Conservation (phyloP, 2,888 invertebrate genomes). For the Drosophila recens region DNA sequence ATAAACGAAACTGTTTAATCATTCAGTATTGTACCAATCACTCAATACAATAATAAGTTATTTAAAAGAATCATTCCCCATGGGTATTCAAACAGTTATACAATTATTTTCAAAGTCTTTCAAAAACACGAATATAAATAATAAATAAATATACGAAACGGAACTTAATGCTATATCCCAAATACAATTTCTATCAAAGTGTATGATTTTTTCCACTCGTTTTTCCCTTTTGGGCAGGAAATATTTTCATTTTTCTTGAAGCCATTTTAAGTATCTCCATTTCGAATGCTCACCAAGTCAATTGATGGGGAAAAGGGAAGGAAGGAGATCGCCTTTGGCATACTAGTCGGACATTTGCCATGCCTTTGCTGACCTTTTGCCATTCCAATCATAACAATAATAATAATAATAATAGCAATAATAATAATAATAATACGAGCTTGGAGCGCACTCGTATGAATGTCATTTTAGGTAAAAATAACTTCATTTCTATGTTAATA, state of each 20-base stretch:
- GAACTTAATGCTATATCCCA: background rate
- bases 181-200: conserved; percentile 1
- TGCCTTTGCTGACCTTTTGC: conserved; percentile 17
- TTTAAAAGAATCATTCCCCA: background rate
- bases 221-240: background rate
- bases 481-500: conserved; percentile 71
- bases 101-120: conserved; percentile 1
- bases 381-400: conserved; percentile 14
- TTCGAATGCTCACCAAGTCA: conserved; percentile 3
- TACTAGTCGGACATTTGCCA: background rate
- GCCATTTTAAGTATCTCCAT: conserved; percentile 26
- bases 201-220: background rate
- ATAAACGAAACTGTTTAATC: background rate
- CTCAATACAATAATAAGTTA: background rate
- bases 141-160: conserved; percentile 2
- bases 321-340: background rate
- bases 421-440: conserved; percentile 53
- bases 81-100: background rate
- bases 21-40: background rate
- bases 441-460: conserved; percentile 62
- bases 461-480: conserved; percentile 79
- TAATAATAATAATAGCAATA: conserved; percentile 32
- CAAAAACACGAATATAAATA: background rate
- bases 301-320: background rate
- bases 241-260: conserved; percentile 15